Percentiles rank a stretch among this genome's conserved stretches.
phyloP scores from a whole-genome alignment of 2,113 vertebrate genomes.

The Charadrius vociferus region DNA sequence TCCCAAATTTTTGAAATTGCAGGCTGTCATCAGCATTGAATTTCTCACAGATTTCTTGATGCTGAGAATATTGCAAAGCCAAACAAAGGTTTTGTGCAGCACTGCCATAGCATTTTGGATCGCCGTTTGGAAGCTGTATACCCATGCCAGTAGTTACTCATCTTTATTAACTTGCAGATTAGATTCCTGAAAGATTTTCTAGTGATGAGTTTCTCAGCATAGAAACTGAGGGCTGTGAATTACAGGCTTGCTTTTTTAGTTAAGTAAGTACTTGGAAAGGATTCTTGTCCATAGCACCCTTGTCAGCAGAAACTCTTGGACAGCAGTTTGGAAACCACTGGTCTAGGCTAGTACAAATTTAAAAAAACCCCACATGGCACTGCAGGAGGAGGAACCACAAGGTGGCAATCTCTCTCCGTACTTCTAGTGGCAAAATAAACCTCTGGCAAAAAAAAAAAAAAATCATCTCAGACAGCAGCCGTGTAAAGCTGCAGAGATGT shows the following conservation, averaged over 20 bases:
- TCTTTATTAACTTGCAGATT: not conserved
- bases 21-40: not conserved
- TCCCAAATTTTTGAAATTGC: not conserved
- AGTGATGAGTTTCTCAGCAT: not conserved
- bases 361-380: not conserved
- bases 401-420: constrained; percentile 53
- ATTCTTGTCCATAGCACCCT: not conserved
- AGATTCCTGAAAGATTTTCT: not conserved
- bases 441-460: not conserved
- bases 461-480: not conserved
- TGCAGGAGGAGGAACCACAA: constrained; percentile 35
- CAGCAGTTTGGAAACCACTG: not conserved
- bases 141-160: not conserved
- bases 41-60: not conserved
- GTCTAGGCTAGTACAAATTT: not conserved
- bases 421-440: not conserved
- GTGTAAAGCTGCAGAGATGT: not conserved
- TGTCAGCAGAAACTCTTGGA: not conserved
- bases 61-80: not conserved
- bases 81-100: not conserved
- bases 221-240: not conserved
- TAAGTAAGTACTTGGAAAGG: not conserved
- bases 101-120: not conserved
- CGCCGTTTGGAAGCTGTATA: not conserved
- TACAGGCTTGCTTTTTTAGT: not conserved